phyloP scores from a whole-genome alignment of 2,888 invertebrate species.

The Diachrysia chrysitis region DNA sequence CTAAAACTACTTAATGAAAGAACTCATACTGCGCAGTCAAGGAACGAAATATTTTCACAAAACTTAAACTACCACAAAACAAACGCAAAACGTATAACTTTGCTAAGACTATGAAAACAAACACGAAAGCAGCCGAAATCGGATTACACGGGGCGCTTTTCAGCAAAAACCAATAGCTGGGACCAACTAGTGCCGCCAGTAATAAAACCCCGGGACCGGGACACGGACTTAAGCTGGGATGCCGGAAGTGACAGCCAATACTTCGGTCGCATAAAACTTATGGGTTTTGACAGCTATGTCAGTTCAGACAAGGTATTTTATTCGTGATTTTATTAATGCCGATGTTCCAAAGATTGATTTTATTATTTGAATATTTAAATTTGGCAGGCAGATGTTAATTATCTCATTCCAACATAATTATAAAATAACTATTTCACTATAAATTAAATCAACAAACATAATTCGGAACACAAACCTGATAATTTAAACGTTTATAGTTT shows the following conservation, averaged over 20 bases:
- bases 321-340: too few relatives aligned
- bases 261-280: conserved; percentile 28
- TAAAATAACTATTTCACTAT: neutral
- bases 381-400: neutral
- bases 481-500: neutral
- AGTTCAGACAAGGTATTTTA: neutral
- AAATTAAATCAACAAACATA: neutral
- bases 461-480: neutral
- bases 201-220: conserved; percentile 47
- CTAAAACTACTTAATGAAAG: conserved; percentile 6
- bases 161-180: conserved; percentile 63
- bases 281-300: conserved; percentile 17
- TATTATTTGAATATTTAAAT: neutral
- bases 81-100: conserved; percentile 64
- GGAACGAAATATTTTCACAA: conserved; percentile 52
- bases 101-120: conserved; percentile 66
- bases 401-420: too few relatives aligned
- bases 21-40: conserved; percentile 7
- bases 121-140: conserved; percentile 66
- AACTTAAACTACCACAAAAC: conserved; percentile 58
- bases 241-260: conserved; percentile 24
- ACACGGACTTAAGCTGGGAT: conserved; percentile 48
- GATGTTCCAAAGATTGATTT: neutral
- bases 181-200: conserved; percentile 52
- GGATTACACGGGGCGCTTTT: conserved; percentile 68